A percentile compares a stretch with the other conserved stretches of the same genome.
Conservation (phyloP, 2,888 invertebrate genomes). For the Zaprionus lineosus region DNA sequence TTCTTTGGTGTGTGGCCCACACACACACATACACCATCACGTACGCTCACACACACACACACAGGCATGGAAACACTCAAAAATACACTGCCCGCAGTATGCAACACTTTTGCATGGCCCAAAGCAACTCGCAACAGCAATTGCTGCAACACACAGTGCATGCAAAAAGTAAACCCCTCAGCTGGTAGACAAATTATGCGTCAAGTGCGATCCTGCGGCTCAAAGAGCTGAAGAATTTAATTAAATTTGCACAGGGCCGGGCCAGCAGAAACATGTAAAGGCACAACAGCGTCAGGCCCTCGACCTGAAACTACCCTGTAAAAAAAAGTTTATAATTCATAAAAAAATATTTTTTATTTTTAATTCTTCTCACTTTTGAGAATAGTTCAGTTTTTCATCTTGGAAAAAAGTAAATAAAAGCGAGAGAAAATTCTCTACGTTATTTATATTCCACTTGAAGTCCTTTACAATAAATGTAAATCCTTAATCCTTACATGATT, state of each 20-base stretch:
- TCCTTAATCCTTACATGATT: no score
- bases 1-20: constrained; percentile 28
- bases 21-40: constrained; percentile 3
- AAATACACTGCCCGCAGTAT: constrained; percentile 33
- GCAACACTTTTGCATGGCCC: constrained; percentile 40
- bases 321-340: no score
- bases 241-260: constrained; percentile 56
- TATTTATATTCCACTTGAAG: no score
- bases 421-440: no score
- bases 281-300: neutral
- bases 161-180: constrained; percentile 7
- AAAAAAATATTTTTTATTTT: no score
- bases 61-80: neutral
- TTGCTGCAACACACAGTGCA: constrained; percentile 9
- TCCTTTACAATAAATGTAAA: no score
- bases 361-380: no score
- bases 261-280: constrained; percentile 12
- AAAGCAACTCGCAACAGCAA: constrained; percentile 26
- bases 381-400: no score
- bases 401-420: no score
- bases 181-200: constrained; percentile 68
- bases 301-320: constrained; percentile 8
- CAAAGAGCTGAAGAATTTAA: constrained; percentile 69
- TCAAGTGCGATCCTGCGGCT: constrained; percentile 60
- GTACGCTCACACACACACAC: neutral